These are phyloP conservation scores for Drosophila insularis DNA, from an alignment of 1,140 invertebrate genomes.

Conservation along the genomic window DNA sequence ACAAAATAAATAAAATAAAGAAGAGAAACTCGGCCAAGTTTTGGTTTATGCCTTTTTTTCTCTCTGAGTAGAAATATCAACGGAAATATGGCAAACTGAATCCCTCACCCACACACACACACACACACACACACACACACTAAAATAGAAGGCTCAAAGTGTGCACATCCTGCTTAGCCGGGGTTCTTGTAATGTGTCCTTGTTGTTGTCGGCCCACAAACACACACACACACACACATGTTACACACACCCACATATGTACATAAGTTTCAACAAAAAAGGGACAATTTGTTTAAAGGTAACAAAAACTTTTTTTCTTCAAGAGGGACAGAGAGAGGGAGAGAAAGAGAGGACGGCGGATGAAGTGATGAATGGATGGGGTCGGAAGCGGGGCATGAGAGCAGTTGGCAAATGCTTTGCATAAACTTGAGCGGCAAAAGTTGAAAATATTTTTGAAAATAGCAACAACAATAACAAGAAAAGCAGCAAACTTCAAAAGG, in stretches of 20 bases:
- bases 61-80: constrained; percentile 64
- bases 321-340: background rate
- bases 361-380: background rate
- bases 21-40: constrained; percentile 54
- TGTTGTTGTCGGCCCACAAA: constrained; percentile 37
- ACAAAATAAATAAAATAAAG: constrained; percentile 10
- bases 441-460: constrained; percentile 68
- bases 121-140: constrained; percentile 20
- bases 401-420: constrained; percentile 48
- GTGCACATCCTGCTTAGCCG: constrained; percentile 66
- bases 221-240: constrained; percentile 15
- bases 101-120: constrained; percentile 17
- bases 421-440: constrained; percentile 70
- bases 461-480: constrained; percentile 55
- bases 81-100: constrained; percentile 64
- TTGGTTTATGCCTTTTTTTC: constrained; percentile 53
- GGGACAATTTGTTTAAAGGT: constrained; percentile 74
- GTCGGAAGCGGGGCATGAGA: background rate
- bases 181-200: constrained; percentile 63
- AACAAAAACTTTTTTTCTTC: constrained; percentile 60
- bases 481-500: constrained; percentile 74
- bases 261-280: constrained; percentile 40
- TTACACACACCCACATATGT: constrained; percentile 15
- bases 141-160: constrained; percentile 54
- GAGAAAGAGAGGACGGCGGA: background rate